These are phyloP conservation scores for Lethenteron camtschaticum DNA, from an alignment of 2,113 vertebrate species.

Conservation along the genomic window DNA sequence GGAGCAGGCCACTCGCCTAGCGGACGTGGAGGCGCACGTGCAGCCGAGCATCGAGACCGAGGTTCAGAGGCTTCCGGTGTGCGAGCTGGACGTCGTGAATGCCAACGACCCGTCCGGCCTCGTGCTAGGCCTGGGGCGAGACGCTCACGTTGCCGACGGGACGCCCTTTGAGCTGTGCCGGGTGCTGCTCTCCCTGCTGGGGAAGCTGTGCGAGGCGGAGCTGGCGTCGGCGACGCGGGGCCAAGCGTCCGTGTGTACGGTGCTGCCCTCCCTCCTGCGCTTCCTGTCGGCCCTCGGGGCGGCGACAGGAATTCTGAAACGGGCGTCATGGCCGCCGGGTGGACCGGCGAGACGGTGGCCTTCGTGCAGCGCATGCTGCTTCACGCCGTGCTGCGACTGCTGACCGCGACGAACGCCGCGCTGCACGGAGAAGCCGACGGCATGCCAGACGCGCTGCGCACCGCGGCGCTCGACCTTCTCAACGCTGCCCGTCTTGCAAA, in stretches of 20 bases:
- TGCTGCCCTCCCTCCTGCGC: neutral
- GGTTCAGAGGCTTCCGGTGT: constrained; percentile 4
- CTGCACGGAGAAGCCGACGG: neutral
- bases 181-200: constrained; percentile 1
- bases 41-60: neutral
- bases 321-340: neutral
- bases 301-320: neutral
- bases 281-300: constrained; percentile 3
- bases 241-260: neutral
- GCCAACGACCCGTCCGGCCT: neutral
- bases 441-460: neutral
- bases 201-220: neutral
- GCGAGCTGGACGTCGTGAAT: constrained; percentile 3
- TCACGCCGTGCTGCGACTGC: neutral
- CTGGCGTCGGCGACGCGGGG: neutral
- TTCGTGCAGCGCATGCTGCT: constrained; percentile 4
- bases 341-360: neutral
- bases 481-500: neutral
- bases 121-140: too few relatives aligned
- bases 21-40: neutral
- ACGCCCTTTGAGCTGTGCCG: constrained; percentile 4
- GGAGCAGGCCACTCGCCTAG: neutral
- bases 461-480: neutral
- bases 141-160: neutral
- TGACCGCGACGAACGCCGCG: neutral